Evolutionary conservation across 2,888 invertebrate genomes (phyloP).

Genomic region (Hirtodrosophila cameraria): DNA sequence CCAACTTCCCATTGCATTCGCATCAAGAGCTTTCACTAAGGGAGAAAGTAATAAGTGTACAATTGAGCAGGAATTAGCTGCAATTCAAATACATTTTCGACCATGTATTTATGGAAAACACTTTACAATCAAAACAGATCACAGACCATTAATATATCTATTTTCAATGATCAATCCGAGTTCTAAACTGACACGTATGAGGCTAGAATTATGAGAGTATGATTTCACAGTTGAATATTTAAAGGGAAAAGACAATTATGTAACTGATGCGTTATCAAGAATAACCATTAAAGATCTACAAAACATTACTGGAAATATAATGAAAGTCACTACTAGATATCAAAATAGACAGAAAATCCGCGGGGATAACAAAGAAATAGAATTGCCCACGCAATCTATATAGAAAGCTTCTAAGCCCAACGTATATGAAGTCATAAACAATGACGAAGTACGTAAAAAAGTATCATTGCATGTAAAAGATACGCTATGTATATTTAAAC

Average conservation of each 20-base stretch:
- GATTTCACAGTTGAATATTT: too few species aligned
- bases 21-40: neutral
- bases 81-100: conserved; percentile 1
- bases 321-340: neutral
- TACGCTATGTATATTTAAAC: neutral
- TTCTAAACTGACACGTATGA: conserved; percentile 5
- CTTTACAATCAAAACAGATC: conserved; percentile 2
- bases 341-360: conserved; percentile 10
- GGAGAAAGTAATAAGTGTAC: conserved; percentile 7
- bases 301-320: conserved; percentile 8
- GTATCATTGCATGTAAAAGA: neutral
- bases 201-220: neutral
- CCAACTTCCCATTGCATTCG: neutral
- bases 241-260: too few species aligned
- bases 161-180: neutral
- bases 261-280: too few species aligned
- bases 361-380: conserved; percentile 1
- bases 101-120: conserved; percentile 3
- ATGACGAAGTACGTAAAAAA: neutral
- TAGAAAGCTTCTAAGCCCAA: conserved; percentile 4
- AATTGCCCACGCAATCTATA: conserved; percentile 5
- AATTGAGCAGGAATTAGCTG: conserved; percentile 4
- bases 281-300: too few species aligned
- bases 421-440: neutral
- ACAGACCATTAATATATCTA: neutral